These are phyloP conservation scores for Coilia nasus DNA, from an alignment of 2,797 vertebrate species.

Conservation along the genomic window DNA sequence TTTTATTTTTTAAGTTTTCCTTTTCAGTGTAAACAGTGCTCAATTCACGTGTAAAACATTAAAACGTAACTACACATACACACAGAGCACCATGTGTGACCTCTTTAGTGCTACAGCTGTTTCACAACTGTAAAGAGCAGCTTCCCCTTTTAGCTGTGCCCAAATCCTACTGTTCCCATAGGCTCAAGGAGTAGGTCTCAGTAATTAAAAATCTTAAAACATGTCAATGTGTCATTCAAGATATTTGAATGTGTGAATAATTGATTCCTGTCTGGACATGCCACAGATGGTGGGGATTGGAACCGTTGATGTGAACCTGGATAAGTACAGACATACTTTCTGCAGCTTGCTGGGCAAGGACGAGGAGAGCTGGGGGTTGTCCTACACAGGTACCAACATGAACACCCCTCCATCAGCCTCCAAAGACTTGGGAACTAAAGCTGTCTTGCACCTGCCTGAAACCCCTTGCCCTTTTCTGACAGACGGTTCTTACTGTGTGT, in stretches of 20 bases:
- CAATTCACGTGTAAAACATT: neutral
- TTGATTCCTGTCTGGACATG: conserved; percentile 50
- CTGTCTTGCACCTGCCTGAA: neutral
- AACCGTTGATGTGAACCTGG: conserved; percentile 90
- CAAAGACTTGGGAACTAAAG: neutral
- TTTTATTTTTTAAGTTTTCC: no score
- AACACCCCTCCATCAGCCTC: neutral
- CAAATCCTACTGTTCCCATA: neutral
- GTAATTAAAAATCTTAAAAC: neutral
- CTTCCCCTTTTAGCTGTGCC: neutral
- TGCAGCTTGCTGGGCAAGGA: conserved; percentile 96
- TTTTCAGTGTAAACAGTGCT: neutral
- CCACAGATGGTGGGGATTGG: conserved; percentile 95
- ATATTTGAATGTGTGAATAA: conserved; percentile 43
- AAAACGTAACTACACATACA: neutral
- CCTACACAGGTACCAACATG: conserved; percentile 86
- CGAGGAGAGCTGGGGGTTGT: conserved; percentile 96
- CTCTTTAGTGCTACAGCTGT: neutral
- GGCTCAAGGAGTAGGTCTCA: neutral
- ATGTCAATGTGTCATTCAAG: neutral
- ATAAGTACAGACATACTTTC: conserved; percentile 94
- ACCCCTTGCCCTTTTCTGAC: neutral
- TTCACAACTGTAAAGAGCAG: neutral
- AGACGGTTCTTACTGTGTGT: neutral
- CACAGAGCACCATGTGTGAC: neutral